These are phyloP conservation scores for Epinotia ramella DNA, from an alignment of 2,888 invertebrate genomes.

Conservation along the genomic window DNA sequence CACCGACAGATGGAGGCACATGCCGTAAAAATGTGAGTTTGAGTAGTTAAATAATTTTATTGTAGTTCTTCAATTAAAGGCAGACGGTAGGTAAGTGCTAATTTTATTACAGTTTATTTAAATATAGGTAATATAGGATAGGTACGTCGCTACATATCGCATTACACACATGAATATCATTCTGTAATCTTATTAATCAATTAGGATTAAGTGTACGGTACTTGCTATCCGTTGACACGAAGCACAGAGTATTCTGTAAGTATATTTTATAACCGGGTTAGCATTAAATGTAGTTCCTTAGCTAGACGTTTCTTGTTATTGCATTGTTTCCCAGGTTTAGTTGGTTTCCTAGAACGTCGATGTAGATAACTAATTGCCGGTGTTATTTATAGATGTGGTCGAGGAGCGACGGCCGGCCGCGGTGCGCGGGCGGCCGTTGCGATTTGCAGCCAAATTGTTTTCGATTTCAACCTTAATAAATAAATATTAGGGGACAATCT, in stretches of 20 bases:
- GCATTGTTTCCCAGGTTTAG: conserved; percentile 28
- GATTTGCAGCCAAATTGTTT: conserved; percentile 48
- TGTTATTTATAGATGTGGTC: conserved; percentile 51
- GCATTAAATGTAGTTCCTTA: neutral
- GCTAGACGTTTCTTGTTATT: conserved; percentile 21
- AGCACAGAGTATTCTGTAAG: neutral
- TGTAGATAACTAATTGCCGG: conserved; percentile 40
- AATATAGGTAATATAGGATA: neutral
- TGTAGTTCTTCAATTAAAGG: conserved; percentile 33
- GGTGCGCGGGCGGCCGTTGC: conserved; percentile 26
- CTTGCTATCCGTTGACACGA: neutral
- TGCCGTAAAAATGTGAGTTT: conserved; percentile 60
- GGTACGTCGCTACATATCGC: too few species aligned
- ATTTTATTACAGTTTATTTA: neutral
- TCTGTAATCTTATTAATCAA: conserved; percentile 9
- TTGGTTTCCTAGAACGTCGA: conserved; percentile 35
- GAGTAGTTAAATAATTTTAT: conserved; percentile 32
- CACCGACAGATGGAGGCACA: conserved; percentile 64
- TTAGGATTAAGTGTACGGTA: neutral
- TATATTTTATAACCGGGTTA: neutral
- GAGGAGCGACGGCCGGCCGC: conserved; percentile 45
- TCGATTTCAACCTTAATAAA: conserved; percentile 48
- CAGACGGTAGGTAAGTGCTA: conserved; percentile 31
- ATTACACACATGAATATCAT: neutral
- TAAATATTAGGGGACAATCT: too few species aligned